Percentiles rank a stretch among this genome's conserved stretches.
phyloP scores from a whole-genome alignment of 2,113 vertebrate genomes.

The Albula goreensis region DNA sequence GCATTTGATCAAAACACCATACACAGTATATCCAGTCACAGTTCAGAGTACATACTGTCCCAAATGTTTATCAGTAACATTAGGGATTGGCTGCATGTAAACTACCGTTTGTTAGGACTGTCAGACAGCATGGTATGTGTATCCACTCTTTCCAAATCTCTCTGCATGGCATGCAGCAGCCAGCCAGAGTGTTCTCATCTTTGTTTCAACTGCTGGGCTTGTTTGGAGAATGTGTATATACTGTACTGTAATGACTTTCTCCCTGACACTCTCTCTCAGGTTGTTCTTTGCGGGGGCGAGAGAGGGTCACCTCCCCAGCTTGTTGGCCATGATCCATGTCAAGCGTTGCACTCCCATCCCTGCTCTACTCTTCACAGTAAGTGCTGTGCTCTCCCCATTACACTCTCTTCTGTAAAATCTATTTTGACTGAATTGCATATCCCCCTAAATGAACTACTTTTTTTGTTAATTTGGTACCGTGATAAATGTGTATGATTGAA shows the following conservation, averaged over 20 bases:
- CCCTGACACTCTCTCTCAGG: slow-evolving; percentile 55
- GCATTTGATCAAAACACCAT: no score
- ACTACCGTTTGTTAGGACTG: background rate
- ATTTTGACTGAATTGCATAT: no score
- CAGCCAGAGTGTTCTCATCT: no score
- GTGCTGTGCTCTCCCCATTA: slow-evolving; percentile 30
- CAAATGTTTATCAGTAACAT: background rate
- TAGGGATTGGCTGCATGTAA: background rate
- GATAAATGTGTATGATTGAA: no score
- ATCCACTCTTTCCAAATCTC: no score
- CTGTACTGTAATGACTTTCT: background rate
- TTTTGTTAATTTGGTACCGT: no score
- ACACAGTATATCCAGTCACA: no score
- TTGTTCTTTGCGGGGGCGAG: slow-evolving; percentile 89
- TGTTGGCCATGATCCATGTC: slow-evolving; percentile 90
- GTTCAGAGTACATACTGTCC: background rate
- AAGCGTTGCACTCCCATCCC: slow-evolving; percentile 88
- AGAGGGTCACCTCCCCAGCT: slow-evolving; percentile 87
- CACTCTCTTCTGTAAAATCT: background rate
- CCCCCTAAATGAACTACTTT: no score
- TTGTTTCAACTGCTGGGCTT: no score
- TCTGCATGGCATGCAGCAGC: no score
- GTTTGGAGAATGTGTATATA: no score
- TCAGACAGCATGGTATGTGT: background rate
- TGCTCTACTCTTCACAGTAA: slow-evolving; percentile 88